Evolutionary conservation across 1,140 invertebrate genomes (phyloP).

Genomic region (Pseudomyrmex dendroicus): DNA sequence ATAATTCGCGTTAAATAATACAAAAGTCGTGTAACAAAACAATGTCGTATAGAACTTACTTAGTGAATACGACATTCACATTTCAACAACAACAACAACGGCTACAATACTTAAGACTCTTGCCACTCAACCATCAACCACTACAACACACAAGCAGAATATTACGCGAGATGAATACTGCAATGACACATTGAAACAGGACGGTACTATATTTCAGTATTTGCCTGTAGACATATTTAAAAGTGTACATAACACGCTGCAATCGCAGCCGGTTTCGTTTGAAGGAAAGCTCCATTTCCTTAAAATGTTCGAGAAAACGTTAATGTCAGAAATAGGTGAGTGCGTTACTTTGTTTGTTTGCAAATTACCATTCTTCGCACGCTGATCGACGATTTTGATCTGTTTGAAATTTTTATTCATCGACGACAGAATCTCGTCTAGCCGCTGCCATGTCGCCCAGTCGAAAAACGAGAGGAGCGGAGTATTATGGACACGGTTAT

Average conservation of each 20-base stretch:
- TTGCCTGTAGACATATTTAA: slow-evolving; percentile 81
- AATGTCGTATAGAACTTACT: no score
- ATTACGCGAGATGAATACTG: not conserved
- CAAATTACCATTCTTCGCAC: not conserved
- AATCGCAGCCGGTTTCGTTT: slow-evolving; percentile 74
- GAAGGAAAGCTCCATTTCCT: slow-evolving; percentile 81
- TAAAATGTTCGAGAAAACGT: slow-evolving; percentile 75
- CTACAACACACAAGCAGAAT: not conserved
- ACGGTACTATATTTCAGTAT: slow-evolving; percentile 69
- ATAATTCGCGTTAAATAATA: no score
- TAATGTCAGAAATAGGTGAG: slow-evolving; percentile 79
- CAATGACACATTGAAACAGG: slow-evolving; percentile 5
- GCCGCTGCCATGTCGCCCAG: slow-evolving; percentile 20
- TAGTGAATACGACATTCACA: no score
- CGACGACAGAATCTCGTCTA: slow-evolving; percentile 63
- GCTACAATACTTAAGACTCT: slow-evolving; percentile 5
- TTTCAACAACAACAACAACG: not conserved
- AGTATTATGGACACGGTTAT: slow-evolving; percentile 65
- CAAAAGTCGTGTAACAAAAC: no score
- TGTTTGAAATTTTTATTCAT: not conserved
- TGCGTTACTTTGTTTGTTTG: no score
- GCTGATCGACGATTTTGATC: not conserved
- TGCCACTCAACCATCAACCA: not conserved
- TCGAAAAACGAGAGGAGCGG: slow-evolving; percentile 65
- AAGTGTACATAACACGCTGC: slow-evolving; percentile 79